Evolutionary conservation across 1,140 invertebrate species (phyloP).

Genomic region (Cepaea nemoralis): DNA sequence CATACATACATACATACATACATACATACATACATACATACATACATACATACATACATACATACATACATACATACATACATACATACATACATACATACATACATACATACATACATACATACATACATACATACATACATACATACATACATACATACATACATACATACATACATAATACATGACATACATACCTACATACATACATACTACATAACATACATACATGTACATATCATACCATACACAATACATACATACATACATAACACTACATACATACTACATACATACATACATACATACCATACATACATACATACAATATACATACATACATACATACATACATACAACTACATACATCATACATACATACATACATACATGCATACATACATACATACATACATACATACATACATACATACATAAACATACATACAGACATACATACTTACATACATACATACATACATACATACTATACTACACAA

Average conservation of each 20-base stretch:
- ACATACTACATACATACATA: slow-evolving; percentile 16
- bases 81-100: too few species aligned
- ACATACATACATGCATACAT: slow-evolving; percentile 27
- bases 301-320: slow-evolving; percentile 6
- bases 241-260: neutral
- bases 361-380: slow-evolving; percentile 21
- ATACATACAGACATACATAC: too few species aligned
- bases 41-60: neutral
- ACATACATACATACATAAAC: slow-evolving; percentile 18
- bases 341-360: slow-evolving; percentile 14
- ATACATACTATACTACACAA: too few species aligned
- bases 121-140: slow-evolving; percentile 13
- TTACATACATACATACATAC: too few species aligned
- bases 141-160: slow-evolving; percentile 31
- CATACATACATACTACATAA: neutral
- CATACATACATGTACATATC: too few species aligned
- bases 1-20: slow-evolving; percentile 5
- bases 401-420: slow-evolving; percentile 31
- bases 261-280: slow-evolving; percentile 18
- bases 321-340: neutral
- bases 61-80: neutral
- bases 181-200: neutral
- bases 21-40: slow-evolving; percentile 5
- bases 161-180: slow-evolving; percentile 21
- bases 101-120: neutral